Percentiles rank a stretch among this genome's conserved stretches.
Conservation (phyloP, 35 echinoderm and acorn worm species). For the Stichopus chloronotus region DNA sequence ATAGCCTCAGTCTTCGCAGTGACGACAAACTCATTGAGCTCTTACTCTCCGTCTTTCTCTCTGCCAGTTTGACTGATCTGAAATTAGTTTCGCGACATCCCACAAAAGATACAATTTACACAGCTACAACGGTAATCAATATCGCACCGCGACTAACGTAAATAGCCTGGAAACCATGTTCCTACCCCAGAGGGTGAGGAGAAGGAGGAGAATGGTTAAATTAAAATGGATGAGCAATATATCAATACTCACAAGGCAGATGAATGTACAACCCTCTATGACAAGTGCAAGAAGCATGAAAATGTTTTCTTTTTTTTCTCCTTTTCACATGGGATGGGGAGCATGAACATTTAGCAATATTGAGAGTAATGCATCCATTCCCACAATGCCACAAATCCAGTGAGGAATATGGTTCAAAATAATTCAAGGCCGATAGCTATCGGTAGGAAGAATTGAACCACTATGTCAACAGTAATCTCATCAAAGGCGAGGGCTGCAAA, state of each 20-base stretch:
- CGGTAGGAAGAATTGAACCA: no score
- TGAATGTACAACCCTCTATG: not conserved
- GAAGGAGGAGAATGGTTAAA: not conserved
- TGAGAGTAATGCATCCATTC: no score
- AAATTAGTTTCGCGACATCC: not conserved
- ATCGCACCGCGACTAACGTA: slow-evolving; percentile 12
- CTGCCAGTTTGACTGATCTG: no score
- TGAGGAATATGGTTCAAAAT: no score
- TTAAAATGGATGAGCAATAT: not conserved
- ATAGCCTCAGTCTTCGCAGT: no score
- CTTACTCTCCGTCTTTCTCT: no score
- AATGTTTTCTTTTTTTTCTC: not conserved
- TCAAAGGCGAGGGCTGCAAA: no score
- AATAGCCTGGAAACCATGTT: slow-evolving; percentile 28
- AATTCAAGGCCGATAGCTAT: no score
- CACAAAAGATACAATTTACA: slow-evolving; percentile 27
- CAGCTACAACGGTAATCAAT: slow-evolving; percentile 35
- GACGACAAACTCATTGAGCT: no score
- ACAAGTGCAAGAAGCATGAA: not conserved
- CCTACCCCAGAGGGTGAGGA: not conserved
- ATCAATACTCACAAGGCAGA: not conserved
- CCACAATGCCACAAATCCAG: no score
- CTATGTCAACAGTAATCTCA: no score
- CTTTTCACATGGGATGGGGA: not conserved
- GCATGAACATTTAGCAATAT: no score